Conservation (phyloP, 2,797 vertebrate genomes). For the Erpetoichthys calabaricus region DNA sequence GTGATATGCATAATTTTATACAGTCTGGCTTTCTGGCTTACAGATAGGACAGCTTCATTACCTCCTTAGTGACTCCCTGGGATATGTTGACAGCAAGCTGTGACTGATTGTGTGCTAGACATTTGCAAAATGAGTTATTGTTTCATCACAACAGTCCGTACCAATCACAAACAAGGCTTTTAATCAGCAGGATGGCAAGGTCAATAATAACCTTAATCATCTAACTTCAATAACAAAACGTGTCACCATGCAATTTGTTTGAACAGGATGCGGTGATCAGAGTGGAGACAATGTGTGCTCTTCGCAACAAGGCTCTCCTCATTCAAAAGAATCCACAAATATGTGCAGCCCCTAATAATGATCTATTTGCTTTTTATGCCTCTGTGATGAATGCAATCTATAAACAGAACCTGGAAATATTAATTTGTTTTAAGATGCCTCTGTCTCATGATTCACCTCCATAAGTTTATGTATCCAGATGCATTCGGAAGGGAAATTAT, state of each 20-base stretch:
- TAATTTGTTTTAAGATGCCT: too few relatives aligned
- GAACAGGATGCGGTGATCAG: slow-evolving; percentile 9
- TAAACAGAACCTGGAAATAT: too few relatives aligned
- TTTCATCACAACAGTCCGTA: background rate
- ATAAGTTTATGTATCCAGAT: too few relatives aligned
- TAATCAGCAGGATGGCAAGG: slow-evolving; percentile 36
- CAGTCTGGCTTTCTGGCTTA: background rate
- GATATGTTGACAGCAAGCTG: slow-evolving; percentile 1
- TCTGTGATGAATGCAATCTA: too few relatives aligned
- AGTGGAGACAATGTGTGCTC: too few relatives aligned
- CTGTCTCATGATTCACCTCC: too few relatives aligned
- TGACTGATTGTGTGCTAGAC: background rate
- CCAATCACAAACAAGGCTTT: slow-evolving; percentile 2
- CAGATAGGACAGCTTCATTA: background rate
- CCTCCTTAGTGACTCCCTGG: background rate
- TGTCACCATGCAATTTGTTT: slow-evolving; percentile 26
- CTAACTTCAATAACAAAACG: slow-evolving; percentile 32
- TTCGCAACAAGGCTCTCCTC: slow-evolving; percentile 24
- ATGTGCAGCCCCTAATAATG: too few relatives aligned
- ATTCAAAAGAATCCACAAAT: too few relatives aligned
- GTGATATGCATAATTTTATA: background rate
- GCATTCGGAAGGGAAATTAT: too few relatives aligned
- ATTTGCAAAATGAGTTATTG: background rate
- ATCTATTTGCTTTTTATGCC: too few relatives aligned
- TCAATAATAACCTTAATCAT: slow-evolving; percentile 47